Conservation (phyloP, 2,113 vertebrate genomes). For the Leucoraja erinaceus region DNA sequence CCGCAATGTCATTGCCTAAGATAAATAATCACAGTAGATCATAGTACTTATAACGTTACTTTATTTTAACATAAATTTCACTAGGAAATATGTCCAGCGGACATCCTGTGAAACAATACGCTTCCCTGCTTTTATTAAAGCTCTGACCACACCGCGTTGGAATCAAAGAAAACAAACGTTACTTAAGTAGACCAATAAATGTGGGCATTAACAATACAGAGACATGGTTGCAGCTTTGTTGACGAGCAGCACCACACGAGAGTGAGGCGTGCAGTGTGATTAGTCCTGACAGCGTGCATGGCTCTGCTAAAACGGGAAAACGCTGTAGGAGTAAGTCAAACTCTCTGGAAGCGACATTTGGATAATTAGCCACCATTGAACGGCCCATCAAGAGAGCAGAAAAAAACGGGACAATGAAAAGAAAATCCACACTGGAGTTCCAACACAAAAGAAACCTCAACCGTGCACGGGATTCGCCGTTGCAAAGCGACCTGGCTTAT, state of each 20-base stretch:
- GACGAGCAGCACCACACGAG: neutral
- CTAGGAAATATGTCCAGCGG: neutral
- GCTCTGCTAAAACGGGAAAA: constrained; percentile 68
- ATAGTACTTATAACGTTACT: neutral
- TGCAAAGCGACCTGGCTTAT: constrained; percentile 77
- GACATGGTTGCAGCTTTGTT: too few relatives aligned
- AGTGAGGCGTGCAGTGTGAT: constrained; percentile 62
- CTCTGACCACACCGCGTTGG: neutral
- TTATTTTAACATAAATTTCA: constrained; percentile 8
- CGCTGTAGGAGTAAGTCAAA: constrained; percentile 59
- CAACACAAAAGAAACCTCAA: constrained; percentile 75
- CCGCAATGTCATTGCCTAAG: neutral
- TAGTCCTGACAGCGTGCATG: constrained; percentile 74
- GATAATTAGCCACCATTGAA: constrained; percentile 77
- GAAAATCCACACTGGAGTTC: constrained; percentile 74
- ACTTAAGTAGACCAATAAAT: neutral
- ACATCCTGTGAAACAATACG: neutral
- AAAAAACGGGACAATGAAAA: constrained; percentile 65
- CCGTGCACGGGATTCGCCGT: constrained; percentile 71
- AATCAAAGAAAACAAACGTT: neutral
- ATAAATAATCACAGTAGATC: neutral
- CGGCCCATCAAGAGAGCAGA: constrained; percentile 71
- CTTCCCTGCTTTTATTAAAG: neutral
- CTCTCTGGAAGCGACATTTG: constrained; percentile 73
- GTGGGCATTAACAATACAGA: neutral